Evolutionary conservation across 37 sponge, comb jelly and placozoan species (phyloP).

Genomic region (Bolinopsis microptera): DNA sequence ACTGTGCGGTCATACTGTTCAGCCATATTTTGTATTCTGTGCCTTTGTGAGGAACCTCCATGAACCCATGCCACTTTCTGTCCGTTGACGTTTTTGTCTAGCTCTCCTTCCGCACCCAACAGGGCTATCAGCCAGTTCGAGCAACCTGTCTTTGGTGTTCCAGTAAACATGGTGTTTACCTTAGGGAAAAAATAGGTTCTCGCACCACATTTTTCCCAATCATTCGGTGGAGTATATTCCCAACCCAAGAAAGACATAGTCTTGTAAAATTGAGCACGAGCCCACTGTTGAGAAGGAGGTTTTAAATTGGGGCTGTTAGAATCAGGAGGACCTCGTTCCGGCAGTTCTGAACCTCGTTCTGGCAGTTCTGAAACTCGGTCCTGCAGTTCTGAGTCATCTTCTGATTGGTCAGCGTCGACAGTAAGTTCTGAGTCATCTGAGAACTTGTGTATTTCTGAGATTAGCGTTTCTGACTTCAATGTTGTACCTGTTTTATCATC

Average conservation of each 20-base stretch:
- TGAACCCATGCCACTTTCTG: background rate
- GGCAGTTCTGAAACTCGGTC: no score
- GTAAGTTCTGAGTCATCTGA: no score
- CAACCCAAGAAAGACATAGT: background rate
- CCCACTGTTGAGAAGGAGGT: conserved; percentile 5
- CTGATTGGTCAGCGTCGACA: no score
- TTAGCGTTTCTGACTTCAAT: no score
- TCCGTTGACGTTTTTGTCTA: background rate
- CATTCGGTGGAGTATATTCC: background rate
- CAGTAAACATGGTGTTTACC: background rate
- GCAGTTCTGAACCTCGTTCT: no score
- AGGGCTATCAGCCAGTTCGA: background rate
- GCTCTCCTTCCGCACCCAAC: background rate
- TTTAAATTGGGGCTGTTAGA: background rate
- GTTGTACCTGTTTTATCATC: no score
- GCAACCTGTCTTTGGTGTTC: background rate
- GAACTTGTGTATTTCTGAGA: no score
- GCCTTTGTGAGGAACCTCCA: background rate
- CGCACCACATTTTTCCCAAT: background rate
- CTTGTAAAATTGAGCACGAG: background rate
- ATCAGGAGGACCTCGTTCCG: no score
- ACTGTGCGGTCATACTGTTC: background rate
- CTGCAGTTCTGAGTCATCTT: no score
- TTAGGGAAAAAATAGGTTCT: background rate
- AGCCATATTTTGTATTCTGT: background rate